A percentile compares a stretch with the other conserved stretches of the same genome.
These are phyloP conservation scores for Cecidostiba fungosa DNA, from an alignment of 2,888 invertebrate species.

Conservation along the genomic window DNA sequence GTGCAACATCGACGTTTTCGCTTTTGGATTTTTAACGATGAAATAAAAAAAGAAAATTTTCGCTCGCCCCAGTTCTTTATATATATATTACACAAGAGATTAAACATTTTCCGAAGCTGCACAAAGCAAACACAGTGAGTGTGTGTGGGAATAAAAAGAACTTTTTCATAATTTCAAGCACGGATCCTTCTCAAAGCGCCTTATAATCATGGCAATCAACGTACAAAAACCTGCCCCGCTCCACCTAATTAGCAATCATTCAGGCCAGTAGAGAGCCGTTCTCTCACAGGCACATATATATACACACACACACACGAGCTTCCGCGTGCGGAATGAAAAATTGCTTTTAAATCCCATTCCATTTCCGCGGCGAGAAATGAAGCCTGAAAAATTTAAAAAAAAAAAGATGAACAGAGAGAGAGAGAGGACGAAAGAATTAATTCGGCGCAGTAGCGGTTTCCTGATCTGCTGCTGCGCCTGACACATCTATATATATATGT, in stretches of 20 bases:
- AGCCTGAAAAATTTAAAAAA: background rate
- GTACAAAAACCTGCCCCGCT: background rate
- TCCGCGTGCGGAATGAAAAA: background rate
- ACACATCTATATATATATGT: background rate
- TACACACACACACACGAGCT: background rate
- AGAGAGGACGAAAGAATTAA: background rate
- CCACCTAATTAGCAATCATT: constrained; percentile 1
- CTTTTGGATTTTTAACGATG: too few species aligned
- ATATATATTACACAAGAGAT: too few species aligned
- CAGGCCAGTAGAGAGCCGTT: background rate
- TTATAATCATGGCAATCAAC: background rate
- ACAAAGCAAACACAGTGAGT: too few species aligned
- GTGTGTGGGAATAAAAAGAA: too few species aligned
- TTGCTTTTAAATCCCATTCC: constrained; percentile 27
- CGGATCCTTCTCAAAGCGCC: background rate
- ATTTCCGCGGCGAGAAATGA: constrained; percentile 3
- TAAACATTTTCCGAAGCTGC: too few species aligned
- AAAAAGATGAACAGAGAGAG: background rate
- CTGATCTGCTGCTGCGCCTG: constrained; percentile 13
- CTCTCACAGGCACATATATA: too few species aligned
- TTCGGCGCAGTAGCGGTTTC: background rate
- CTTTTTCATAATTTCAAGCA: background rate
- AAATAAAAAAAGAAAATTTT: too few species aligned
- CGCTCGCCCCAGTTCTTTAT: too few species aligned
- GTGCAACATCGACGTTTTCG: too few species aligned